Conservation (phyloP, 2,888 invertebrate species). For the Leptogaster cylindrica region DNA sequence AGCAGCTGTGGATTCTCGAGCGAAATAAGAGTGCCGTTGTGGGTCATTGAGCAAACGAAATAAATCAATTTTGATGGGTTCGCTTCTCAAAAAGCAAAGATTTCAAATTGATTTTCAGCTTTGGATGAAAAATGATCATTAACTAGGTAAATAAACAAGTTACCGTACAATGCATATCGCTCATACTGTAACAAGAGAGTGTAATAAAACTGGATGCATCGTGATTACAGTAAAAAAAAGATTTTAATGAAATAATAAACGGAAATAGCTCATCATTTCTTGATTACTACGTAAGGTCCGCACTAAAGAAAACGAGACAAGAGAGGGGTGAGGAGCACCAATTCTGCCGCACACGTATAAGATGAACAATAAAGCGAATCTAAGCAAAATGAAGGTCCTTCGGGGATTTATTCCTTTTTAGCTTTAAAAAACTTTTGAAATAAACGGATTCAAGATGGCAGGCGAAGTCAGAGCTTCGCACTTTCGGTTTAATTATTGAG, state of each 20-base stretch:
- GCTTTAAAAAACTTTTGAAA: conserved; percentile 15
- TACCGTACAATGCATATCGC: too few species aligned
- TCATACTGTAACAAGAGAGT: too few species aligned
- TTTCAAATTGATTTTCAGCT: neutral
- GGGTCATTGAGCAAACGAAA: neutral
- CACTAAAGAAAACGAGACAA: neutral
- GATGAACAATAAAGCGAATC: neutral
- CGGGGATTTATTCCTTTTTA: neutral
- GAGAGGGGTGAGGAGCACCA: neutral
- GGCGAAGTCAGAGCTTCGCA: neutral
- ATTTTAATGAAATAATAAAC: conserved; percentile 30
- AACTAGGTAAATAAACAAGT: too few species aligned
- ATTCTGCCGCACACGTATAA: too few species aligned
- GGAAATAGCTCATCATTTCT: conserved; percentile 27
- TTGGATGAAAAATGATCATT: conserved; percentile 8
- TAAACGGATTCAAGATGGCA: neutral
- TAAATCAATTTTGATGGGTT: neutral
- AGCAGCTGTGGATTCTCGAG: conserved; percentile 1
- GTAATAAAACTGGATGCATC: too few species aligned
- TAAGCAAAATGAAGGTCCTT: neutral
- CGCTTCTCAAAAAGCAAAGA: neutral
- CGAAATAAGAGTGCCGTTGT: neutral
- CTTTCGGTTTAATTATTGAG: conserved; percentile 18
- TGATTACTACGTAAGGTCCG: neutral
- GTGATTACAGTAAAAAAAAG: too few species aligned